Conservation (phyloP, 30 jellyfish, hydroid and myxozoan genomes). For the Aurelia aurita complex sp. Pacific region DNA sequence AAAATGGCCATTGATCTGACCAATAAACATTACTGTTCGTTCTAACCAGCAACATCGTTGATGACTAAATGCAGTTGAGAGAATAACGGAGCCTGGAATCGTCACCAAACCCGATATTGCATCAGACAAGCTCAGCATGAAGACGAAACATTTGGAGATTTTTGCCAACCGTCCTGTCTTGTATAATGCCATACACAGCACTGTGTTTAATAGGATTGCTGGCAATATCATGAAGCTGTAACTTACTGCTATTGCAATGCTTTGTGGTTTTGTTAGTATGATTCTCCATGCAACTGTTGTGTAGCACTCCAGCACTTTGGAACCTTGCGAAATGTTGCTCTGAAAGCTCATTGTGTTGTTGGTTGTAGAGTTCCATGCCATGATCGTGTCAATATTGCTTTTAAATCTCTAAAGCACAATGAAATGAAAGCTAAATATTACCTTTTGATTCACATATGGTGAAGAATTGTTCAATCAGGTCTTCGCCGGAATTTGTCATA, state of each 20-base stretch:
- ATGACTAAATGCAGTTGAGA: constrained; percentile 9
- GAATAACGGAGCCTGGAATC: constrained; percentile 26
- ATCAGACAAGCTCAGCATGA: constrained; percentile 38
- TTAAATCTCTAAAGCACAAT: no score
- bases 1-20: constrained; percentile 58
- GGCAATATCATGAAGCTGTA: constrained; percentile 45
- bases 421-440: no score
- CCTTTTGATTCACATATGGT: no score
- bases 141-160: constrained; percentile 30
- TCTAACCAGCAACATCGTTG: constrained; percentile 66
- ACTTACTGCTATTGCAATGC: constrained; percentile 1
- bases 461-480: no score
- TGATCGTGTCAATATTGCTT: no score
- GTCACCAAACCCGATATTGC: constrained; percentile 31
- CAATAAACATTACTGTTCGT: constrained; percentile 15
- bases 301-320: constrained; percentile 3
- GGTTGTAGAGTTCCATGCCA: no score
- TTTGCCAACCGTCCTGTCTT: constrained; percentile 25
- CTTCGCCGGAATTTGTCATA: no score
- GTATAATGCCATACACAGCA: constrained; percentile 38
- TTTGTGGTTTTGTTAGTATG: background rate
- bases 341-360: no score
- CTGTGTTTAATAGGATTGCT: constrained; percentile 2
- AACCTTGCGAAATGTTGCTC: no score
- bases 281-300: constrained; percentile 36